phyloP scores from a whole-genome alignment of 2,797 vertebrate genomes.

The Cheirogaleus major region DNA sequence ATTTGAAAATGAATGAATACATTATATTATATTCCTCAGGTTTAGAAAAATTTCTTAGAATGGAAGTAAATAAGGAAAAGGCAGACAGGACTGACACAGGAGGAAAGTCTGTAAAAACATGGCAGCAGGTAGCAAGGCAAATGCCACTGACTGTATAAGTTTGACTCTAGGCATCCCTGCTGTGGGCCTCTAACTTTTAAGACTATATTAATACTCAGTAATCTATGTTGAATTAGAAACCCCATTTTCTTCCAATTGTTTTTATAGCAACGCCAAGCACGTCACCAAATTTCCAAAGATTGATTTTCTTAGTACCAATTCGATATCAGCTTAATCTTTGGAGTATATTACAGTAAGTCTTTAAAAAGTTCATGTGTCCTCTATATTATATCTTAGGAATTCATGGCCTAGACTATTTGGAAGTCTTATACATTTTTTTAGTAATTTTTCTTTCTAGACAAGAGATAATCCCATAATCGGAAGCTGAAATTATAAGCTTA shows the following conservation, averaged over 20 bases:
- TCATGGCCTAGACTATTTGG: neutral
- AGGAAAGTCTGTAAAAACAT: neutral
- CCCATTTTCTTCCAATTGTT: neutral
- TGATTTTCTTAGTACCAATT: neutral
- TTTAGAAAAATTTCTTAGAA: neutral
- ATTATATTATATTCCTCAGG: neutral
- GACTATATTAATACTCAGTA: neutral
- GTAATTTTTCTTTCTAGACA: conserved; percentile 19
- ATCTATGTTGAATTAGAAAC: neutral
- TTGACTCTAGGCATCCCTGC: neutral
- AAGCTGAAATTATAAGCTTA: neutral
- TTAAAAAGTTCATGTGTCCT: neutral
- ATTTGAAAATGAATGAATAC: neutral
- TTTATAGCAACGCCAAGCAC: neutral
- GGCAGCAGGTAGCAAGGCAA: neutral
- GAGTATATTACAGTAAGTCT: neutral
- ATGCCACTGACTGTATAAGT: neutral
- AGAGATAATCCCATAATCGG: neutral
- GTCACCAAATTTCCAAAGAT: conserved; percentile 40
- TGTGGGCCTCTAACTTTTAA: neutral
- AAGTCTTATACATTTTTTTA: neutral
- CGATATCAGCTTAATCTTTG: neutral
- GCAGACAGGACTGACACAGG: neutral
- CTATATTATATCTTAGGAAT: neutral
- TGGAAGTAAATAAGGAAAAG: neutral